phyloP scores from a whole-genome alignment of 2,797 vertebrate genomes.

The Orestias chungarensis region DNA sequence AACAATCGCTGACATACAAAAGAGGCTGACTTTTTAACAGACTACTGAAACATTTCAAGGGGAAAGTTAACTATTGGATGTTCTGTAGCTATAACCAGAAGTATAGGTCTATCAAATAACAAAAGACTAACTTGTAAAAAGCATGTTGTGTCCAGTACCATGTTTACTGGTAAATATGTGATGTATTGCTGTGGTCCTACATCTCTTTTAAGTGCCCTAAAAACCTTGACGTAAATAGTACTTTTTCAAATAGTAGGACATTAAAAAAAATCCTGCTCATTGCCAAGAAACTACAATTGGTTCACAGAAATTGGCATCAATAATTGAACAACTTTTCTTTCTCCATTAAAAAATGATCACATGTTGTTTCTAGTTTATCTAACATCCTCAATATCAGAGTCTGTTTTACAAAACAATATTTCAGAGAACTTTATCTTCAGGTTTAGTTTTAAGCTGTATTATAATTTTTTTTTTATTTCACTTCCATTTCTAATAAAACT shows the following conservation, averaged over 20 bases:
- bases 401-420: not conserved
- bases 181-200: too few species aligned
- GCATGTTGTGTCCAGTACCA: not conserved
- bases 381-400: not conserved
- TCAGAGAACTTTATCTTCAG: not conserved
- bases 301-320: too few species aligned
- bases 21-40: slow-evolving; percentile 5
- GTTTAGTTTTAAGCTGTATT: too few species aligned
- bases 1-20: slow-evolving; percentile 10
- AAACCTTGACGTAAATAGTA: not conserved
- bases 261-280: not conserved
- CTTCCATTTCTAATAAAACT: not conserved
- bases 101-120: not conserved
- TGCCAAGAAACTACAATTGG: not conserved
- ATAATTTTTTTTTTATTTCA: too few species aligned
- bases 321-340: not conserved
- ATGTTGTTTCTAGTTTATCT: not conserved
- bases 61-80: not conserved
- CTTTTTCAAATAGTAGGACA: not conserved
- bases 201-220: not conserved
- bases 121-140: not conserved
- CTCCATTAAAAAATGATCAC: too few species aligned
- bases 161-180: not conserved
- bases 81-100: not conserved
- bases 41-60: not conserved